Percentiles rank a stretch among this genome's conserved stretches.
phyloP scores from a whole-genome alignment of 2,797 vertebrate genomes.

The Trematomus bernacchii region DNA sequence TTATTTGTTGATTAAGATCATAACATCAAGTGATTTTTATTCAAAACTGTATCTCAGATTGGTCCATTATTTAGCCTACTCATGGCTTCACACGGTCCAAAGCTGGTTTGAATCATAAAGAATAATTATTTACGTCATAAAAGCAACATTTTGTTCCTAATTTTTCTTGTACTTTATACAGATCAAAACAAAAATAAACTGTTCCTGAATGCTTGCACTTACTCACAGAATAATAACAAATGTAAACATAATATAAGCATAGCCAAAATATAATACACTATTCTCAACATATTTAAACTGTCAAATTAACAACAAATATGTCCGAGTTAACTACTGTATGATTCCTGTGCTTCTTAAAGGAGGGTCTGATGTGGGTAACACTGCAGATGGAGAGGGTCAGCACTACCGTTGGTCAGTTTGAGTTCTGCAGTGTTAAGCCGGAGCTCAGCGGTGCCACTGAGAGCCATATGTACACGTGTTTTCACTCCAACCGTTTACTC shows the following conservation, averaged over 20 bases:
- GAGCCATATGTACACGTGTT: constrained; percentile 47
- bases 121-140: neutral
- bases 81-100: neutral
- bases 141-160: neutral
- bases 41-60: neutral
- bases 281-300: neutral
- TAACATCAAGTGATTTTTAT: neutral
- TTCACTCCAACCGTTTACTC: constrained; percentile 38
- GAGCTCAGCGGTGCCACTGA: constrained; percentile 42
- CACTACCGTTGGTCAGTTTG: constrained; percentile 18
- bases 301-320: neutral
- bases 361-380: neutral
- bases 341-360: neutral
- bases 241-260: neutral
- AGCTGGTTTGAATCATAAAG: neutral
- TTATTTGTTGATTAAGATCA: constrained; percentile 6
- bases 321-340: neutral
- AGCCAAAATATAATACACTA: neutral
- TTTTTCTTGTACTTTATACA: neutral
- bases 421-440: constrained; percentile 22
- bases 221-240: neutral
- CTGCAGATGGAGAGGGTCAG: constrained; percentile 45
- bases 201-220: neutral
- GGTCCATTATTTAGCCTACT: neutral
- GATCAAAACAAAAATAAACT: neutral